Conservation (phyloP, 2,888 invertebrate species). For the Willowsia nigromaculata region DNA sequence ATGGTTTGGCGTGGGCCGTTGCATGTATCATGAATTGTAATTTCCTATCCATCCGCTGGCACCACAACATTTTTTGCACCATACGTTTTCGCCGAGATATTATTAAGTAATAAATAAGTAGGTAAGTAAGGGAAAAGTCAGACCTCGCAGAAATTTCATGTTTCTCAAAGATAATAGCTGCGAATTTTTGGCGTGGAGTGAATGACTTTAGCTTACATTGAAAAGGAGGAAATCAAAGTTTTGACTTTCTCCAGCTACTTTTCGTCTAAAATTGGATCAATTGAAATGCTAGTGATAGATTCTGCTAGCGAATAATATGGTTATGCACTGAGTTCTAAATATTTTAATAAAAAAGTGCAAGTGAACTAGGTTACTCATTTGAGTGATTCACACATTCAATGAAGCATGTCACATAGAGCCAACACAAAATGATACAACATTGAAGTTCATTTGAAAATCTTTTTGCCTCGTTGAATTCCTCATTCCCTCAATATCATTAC, state of each 20-base stretch:
- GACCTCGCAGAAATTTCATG: neutral
- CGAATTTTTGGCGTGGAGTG: neutral
- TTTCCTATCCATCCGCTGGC: conserved; percentile 36
- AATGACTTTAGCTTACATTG: neutral
- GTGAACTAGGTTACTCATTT: conserved; percentile 7
- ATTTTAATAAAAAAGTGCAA: neutral
- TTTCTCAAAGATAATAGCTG: neutral
- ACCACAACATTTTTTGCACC: conserved; percentile 7
- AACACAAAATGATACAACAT: neutral
- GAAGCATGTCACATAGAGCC: neutral
- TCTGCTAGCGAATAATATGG: neutral
- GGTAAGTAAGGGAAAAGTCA: neutral
- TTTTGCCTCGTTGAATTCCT: neutral
- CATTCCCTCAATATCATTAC: neutral
- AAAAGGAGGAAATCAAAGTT: conserved; percentile 8
- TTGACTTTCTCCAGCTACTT: neutral
- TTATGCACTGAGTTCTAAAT: neutral
- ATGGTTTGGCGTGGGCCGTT: neutral
- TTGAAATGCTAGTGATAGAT: neutral
- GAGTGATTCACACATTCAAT: neutral
- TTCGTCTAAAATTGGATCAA: neutral
- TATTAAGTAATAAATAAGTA: conserved; percentile 15
- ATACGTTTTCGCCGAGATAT: neutral
- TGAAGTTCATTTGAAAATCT: conserved; percentile 12
- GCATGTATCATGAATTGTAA: conserved; percentile 38